phyloP scores from a whole-genome alignment of 2,888 invertebrate species.

The Magallana nippona region DNA sequence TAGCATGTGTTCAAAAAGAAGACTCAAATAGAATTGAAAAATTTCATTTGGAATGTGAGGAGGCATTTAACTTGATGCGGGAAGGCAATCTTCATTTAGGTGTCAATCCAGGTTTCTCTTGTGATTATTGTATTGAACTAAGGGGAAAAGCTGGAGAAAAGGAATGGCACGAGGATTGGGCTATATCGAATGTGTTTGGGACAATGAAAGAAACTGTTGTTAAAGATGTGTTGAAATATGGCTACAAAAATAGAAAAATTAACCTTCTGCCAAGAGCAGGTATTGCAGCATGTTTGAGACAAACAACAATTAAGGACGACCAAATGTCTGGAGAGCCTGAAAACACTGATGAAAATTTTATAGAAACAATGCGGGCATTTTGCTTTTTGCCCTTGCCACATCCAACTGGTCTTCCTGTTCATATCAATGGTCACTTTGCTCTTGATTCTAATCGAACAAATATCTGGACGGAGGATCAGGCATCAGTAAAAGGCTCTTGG shows the following conservation, averaged over 20 bases:
- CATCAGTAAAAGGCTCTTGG: slow-evolving; percentile 61
- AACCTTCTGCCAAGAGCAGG: slow-evolving; percentile 66
- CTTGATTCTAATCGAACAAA: slow-evolving; percentile 64
- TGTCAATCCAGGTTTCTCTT: neutral
- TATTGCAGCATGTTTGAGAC: slow-evolving; percentile 54
- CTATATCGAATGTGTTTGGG: slow-evolving; percentile 1
- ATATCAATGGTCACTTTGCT: slow-evolving; percentile 72
- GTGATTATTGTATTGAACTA: neutral
- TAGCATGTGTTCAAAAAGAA: slow-evolving; percentile 9
- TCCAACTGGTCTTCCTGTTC: slow-evolving; percentile 64
- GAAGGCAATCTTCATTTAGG: neutral
- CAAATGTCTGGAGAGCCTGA: neutral
- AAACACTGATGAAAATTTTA: neutral
- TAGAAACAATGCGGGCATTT: slow-evolving; percentile 51
- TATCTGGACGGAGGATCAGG: slow-evolving; percentile 45
- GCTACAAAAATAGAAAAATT: slow-evolving; percentile 59
- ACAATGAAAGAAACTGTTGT: slow-evolving; percentile 55
- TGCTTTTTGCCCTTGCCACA: slow-evolving; percentile 69
- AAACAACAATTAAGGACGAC: neutral
- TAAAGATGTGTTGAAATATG: slow-evolving; percentile 54
- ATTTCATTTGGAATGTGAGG: neutral
- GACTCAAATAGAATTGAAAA: neutral
- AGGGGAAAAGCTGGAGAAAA: neutral
- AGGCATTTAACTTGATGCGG: neutral
- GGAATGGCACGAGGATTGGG: slow-evolving; percentile 20